Evolutionary conservation across 2,113 vertebrate genomes (phyloP).

Genomic region (Sinocyclocheilus rhinocerous): DNA sequence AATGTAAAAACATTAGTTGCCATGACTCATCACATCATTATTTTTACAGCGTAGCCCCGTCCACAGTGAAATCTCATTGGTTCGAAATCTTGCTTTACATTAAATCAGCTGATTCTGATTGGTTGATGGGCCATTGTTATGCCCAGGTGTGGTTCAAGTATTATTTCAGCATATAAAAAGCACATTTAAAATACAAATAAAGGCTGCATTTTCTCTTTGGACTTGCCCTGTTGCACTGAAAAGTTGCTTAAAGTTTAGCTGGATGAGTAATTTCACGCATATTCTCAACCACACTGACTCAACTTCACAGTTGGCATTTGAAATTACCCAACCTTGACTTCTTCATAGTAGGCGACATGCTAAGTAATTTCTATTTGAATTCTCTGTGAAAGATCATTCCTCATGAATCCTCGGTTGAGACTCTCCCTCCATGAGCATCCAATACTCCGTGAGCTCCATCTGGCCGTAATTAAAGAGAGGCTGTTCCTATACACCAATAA

Average conservation of each 20-base stretch:
- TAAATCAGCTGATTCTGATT: neutral
- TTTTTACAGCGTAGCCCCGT: neutral
- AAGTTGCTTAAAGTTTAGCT: neutral
- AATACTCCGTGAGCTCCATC: conserved; percentile 48
- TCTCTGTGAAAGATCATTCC: conserved; percentile 33
- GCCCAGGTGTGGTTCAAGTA: neutral
- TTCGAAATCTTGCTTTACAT: neutral
- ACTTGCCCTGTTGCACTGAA: neutral
- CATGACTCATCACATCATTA: neutral
- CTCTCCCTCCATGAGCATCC: conserved; percentile 48
- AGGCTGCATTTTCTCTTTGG: neutral
- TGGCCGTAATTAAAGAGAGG: conserved; percentile 56
- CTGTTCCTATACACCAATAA: conserved; percentile 54
- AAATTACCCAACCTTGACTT: conserved; percentile 17
- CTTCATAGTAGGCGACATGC: neutral
- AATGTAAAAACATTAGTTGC: too few relatives aligned
- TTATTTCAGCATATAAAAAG: neutral
- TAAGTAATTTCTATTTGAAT: conserved; percentile 44
- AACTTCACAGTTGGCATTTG: conserved; percentile 10
- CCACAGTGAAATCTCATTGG: neutral
- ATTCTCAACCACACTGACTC: neutral
- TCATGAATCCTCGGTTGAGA: conserved; percentile 29
- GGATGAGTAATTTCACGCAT: conserved; percentile 3
- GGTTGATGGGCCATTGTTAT: neutral
- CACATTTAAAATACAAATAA: neutral